Evolutionary conservation across 2,113 vertebrate genomes (phyloP).

Genomic region (Marcusenius ussheri): DNA sequence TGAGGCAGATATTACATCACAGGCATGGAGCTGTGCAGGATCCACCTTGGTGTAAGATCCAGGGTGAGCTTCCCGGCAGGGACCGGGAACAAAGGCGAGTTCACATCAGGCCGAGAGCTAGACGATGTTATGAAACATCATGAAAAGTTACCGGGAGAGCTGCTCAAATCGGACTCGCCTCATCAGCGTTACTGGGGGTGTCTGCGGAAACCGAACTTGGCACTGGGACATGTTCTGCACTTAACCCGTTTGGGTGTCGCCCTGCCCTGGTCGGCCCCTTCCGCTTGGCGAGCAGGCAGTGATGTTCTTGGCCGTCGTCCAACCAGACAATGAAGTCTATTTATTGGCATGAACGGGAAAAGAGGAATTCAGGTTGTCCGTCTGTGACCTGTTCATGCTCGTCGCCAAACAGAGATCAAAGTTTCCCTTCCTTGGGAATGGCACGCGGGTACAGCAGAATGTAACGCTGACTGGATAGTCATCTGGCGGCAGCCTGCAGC

Average conservation of each 20-base stretch:
- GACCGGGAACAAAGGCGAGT: neutral
- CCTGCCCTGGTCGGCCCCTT: neutral
- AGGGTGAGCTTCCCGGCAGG: neutral
- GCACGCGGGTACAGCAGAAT: neutral
- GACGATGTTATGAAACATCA: neutral
- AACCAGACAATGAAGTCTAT: neutral
- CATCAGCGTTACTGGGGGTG: neutral
- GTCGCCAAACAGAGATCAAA: neutral
- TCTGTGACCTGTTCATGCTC: neutral
- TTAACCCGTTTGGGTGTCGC: neutral
- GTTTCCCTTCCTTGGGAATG: neutral
- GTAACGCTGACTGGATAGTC: neutral
- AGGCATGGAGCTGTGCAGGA: neutral
- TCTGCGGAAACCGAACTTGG: neutral
- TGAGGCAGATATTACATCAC: neutral
- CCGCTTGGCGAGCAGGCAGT: neutral
- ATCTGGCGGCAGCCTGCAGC: neutral
- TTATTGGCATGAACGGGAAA: neutral
- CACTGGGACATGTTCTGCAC: neutral
- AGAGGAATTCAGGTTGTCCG: neutral
- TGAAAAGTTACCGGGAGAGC: neutral
- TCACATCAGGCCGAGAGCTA: neutral
- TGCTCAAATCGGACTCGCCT: neutral
- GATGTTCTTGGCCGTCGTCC: neutral
- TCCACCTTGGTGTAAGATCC: neutral